Base-by-base conservation (phyloP, 2,113 vertebrate genomes). In the Bostrychus sinensis region DNA sequence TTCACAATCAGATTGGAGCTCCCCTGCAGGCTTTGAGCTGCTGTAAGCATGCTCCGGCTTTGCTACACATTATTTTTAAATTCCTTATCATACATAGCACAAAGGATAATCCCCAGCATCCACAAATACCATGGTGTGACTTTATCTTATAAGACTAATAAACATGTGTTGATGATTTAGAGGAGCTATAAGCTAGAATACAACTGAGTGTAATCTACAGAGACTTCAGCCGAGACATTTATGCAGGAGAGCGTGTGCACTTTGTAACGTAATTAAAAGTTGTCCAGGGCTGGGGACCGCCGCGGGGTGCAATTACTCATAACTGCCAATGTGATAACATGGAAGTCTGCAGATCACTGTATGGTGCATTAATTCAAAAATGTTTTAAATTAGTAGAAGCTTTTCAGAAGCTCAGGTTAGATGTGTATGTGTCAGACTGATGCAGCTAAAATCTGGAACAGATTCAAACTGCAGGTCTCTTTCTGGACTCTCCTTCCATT, bases 211-310 rank as follows among this genome's bases (percentile, higher is more conserved):
- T 69, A 83, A 88, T 84, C 26, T 37, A 56, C 75, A 11, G 58
- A 72, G 70, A 80, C 78, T 81, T 69, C 66, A 76, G 71, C 38
- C 11, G 73, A 86, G 84, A 73, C 70, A 77, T 81, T 79, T 82
- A 82, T 85, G 71, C 80, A 59, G 73, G 62, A 75, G 75, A 79
- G 80, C 81, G 65, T 64, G 77, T 80, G 68, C 72, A 79, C 83
- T 78, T 87, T 86, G 83, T 87, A 84, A 88, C 82, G 86, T 89
- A 87, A 89, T 90, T 90, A 88, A 90, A 90, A 88, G 86, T 86
- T 83, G 84, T 88, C 75, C 75, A 69, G 66, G 73, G 75, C 59
- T 46, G 81, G 61, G 80, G 71, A 86, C 72, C 66, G 86, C 89
- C 78, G 77, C 73, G 59, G 87, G 83, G 77, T 75, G 83, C 82